A percentile compares a stretch with the other conserved stretches of the same genome.
These are phyloP conservation scores for Harpalus rubripes DNA, from an alignment of 2,888 invertebrate genomes.

Conservation along the genomic window DNA sequence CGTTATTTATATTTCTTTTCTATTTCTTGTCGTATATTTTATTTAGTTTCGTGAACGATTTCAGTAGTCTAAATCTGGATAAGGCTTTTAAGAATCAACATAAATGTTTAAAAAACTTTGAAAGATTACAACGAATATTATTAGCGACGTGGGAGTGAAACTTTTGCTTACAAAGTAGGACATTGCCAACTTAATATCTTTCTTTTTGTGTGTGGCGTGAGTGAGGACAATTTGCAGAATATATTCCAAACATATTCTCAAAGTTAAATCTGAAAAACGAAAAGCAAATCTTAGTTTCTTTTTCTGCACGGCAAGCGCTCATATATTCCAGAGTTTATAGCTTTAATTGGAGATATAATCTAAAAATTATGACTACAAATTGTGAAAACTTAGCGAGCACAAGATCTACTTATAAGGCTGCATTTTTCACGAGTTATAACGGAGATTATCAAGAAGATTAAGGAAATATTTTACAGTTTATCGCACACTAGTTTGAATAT, in stretches of 20 bases:
- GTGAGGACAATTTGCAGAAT: constrained; percentile 32
- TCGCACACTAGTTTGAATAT: too few species aligned
- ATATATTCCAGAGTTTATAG: not conserved
- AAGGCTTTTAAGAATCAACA: not conserved
- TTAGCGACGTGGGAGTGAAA: constrained; percentile 22
- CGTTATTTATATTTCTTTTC: not conserved
- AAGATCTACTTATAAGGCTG: not conserved
- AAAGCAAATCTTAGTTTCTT: constrained; percentile 2
- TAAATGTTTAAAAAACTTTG: constrained; percentile 27
- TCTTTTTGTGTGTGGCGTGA: constrained; percentile 31
- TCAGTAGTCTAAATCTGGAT: constrained; percentile 3
- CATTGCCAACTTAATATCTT: constrained; percentile 40
- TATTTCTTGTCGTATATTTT: not conserved
- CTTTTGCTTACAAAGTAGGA: constrained; percentile 21
- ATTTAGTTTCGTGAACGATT: not conserved
- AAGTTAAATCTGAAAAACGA: constrained; percentile 31
- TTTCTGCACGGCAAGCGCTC: not conserved
- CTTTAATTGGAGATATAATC: not conserved
- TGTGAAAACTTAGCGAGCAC: not conserved
- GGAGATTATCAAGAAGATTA: not conserved
- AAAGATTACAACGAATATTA: constrained; percentile 24
- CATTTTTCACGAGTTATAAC: not conserved
- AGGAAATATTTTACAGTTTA: not conserved
- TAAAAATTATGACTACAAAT: not conserved
- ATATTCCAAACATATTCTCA: constrained; percentile 43